These are phyloP conservation scores for Chirona hameri DNA, from an alignment of 2,888 invertebrate genomes.

Conservation along the genomic window DNA sequence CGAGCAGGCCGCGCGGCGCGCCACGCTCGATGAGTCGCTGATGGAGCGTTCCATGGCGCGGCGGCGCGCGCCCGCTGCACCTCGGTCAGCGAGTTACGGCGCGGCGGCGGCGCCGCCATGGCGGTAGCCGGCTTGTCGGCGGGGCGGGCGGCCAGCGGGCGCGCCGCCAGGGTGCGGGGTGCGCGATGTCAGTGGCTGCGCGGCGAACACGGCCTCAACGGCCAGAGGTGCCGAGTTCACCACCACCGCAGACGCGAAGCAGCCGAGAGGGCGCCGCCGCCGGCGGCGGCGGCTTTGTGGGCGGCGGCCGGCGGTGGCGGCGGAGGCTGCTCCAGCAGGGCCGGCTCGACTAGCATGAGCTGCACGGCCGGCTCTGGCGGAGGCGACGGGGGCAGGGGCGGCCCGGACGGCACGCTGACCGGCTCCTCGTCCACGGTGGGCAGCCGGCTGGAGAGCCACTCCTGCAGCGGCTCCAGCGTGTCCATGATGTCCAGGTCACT, in stretches of 20 bases:
- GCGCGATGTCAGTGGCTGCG: neutral
- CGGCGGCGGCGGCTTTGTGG: neutral
- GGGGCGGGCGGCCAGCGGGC: neutral
- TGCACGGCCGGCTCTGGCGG: neutral
- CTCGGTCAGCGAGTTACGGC: conserved; percentile 1
- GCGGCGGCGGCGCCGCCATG: neutral
- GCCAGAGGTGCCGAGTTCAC: neutral
- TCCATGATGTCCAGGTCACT: conserved; percentile 82
- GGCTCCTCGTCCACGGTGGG: conserved; percentile 27
- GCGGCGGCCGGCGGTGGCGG: conserved; percentile 41
- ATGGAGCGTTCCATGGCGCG: conserved; percentile 28
- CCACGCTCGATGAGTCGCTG: conserved; percentile 13
- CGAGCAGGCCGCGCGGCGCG: conserved; percentile 24
- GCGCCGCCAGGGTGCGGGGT: neutral
- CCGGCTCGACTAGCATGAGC: neutral
- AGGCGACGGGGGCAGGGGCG: neutral
- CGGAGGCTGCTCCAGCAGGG: conserved; percentile 36
- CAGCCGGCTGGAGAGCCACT: conserved; percentile 47
- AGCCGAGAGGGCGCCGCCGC: neutral
- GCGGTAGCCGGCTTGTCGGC: neutral
- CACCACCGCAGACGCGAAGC: neutral
- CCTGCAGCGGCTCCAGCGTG: conserved; percentile 77
- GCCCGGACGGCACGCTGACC: neutral
- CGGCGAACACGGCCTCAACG: neutral
- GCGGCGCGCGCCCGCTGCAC: conserved; percentile 13